phyloP scores from a whole-genome alignment of 2,888 invertebrate species.

The Fissipunctia ypsillon region DNA sequence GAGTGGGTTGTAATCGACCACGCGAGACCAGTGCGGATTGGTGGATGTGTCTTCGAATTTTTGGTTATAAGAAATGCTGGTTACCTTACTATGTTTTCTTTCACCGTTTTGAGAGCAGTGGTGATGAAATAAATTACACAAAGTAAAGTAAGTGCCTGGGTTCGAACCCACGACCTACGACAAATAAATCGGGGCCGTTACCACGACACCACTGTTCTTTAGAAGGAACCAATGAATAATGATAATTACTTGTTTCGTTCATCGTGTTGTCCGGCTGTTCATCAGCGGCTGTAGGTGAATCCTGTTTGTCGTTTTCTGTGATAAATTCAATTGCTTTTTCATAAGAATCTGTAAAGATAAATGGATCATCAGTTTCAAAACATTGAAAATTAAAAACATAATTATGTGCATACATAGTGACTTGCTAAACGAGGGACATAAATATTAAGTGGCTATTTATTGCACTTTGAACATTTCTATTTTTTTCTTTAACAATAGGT shows the following conservation, averaged over 20 bases:
- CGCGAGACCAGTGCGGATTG: neutral
- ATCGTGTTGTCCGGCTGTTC: neutral
- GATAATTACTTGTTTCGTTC: conserved; percentile 13
- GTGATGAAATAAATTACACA: neutral
- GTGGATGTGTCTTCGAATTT: neutral
- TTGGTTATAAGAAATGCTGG: neutral
- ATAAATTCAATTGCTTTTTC: conserved; percentile 10
- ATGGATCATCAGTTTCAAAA: neutral
- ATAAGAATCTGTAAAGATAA: conserved; percentile 26
- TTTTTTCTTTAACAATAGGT: no score
- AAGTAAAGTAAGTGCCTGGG: neutral
- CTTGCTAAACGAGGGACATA: neutral
- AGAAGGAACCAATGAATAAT: neutral
- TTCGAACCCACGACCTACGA: neutral
- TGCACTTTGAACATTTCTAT: no score
- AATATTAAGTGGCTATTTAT: no score
- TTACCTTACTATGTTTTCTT: neutral
- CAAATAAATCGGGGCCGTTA: neutral
- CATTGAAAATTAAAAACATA: neutral
- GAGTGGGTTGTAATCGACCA: neutral
- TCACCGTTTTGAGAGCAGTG: neutral
- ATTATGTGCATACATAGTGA: neutral
- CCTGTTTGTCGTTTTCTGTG: neutral
- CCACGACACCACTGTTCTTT: neutral
- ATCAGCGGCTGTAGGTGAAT: neutral